These are phyloP conservation scores for Oryzias woworae DNA, from an alignment of 2,113 vertebrate species.

Conservation along the genomic window DNA sequence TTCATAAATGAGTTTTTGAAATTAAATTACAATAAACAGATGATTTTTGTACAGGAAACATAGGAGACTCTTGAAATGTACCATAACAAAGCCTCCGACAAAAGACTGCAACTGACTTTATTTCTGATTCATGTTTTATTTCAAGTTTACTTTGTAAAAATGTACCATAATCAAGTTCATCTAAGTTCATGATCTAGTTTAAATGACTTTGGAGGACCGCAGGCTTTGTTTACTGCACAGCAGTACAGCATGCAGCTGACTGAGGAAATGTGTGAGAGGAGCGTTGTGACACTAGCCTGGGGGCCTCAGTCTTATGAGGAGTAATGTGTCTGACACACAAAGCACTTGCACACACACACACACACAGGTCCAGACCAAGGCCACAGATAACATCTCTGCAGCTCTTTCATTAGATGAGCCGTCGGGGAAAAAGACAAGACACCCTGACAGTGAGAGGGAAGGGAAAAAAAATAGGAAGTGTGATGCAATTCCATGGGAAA, in stretches of 20 bases:
- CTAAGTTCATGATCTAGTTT: conserved; percentile 30
- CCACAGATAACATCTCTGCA: conserved; percentile 60
- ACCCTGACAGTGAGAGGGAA: conserved; percentile 18
- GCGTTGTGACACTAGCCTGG: conserved; percentile 70
- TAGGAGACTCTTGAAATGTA: not conserved
- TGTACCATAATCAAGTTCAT: conserved; percentile 34
- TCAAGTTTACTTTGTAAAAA: conserved; percentile 16
- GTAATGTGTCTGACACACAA: conserved; percentile 64
- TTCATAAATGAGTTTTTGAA: not conserved
- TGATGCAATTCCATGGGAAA: conserved; percentile 14
- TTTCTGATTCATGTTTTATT: conserved; percentile 41
- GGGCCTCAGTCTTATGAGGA: conserved; percentile 64
- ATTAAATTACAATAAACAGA: not conserved
- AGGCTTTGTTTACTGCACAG: conserved; percentile 41
- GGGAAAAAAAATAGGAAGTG: conserved; percentile 3
- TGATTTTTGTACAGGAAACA: not conserved
- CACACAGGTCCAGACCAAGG: conserved; percentile 35
- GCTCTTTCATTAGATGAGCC: conserved; percentile 60
- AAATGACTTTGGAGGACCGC: conserved; percentile 47
- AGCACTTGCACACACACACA: conserved; percentile 23
- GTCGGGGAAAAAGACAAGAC: conserved; percentile 43
- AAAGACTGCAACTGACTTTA: conserved; percentile 38
- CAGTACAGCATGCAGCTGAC: conserved; percentile 43
- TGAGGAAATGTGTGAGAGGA: conserved; percentile 64
- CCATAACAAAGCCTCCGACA: not conserved